Conservation (phyloP, 2,888 invertebrate species). For the Pecten maximus region DNA sequence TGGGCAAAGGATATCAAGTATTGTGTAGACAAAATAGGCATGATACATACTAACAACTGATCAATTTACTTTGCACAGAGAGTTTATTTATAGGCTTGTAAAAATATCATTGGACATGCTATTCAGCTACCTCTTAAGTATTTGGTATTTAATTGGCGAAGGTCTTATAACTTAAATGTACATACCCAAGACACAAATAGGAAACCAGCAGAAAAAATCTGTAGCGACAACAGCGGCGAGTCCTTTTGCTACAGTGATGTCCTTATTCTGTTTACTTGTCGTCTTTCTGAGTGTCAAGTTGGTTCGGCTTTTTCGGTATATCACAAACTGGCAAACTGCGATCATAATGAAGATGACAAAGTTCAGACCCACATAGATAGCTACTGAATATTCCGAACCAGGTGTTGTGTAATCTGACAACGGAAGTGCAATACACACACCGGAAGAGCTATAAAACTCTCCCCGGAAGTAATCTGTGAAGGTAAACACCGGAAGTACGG, state of each 20-base stretch:
- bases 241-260: neutral
- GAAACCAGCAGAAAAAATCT: slow-evolving; percentile 35
- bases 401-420: neutral
- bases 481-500: neutral
- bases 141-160: too few relatives aligned
- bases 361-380: neutral
- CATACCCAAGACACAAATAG: neutral
- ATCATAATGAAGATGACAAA: slow-evolving; percentile 35
- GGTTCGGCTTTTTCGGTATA: neutral
- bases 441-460: slow-evolving; percentile 31
- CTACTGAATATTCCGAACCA: slow-evolving; percentile 23
- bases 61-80: too few relatives aligned
- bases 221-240: neutral
- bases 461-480: slow-evolving; percentile 11
- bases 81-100: too few relatives aligned
- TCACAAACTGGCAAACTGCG: slow-evolving; percentile 16
- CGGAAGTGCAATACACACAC: slow-evolving; percentile 39
- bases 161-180: too few relatives aligned
- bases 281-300: neutral
- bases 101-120: too few relatives aligned
- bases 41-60: too few relatives aligned
- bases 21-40: too few relatives aligned
- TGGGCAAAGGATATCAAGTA: too few relatives aligned
- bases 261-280: neutral
- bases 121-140: too few relatives aligned